Evolutionary conservation across 2,113 vertebrate species (phyloP).

Genomic region (Halichoerus grypus): DNA sequence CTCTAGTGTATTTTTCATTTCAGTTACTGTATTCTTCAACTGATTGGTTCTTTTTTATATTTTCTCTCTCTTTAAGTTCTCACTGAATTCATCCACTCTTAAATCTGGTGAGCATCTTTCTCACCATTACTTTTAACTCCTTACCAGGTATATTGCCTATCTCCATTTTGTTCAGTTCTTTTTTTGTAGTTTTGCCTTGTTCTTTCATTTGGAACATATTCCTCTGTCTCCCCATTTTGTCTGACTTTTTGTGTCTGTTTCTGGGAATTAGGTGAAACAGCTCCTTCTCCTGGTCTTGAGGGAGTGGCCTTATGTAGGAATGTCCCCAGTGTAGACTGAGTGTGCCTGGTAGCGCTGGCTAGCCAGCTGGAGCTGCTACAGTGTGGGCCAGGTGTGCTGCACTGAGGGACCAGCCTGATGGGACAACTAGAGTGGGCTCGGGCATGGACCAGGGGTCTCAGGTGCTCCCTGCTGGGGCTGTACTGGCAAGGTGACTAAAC

Average conservation of each 20-base stretch:
- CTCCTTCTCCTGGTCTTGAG: not conserved
- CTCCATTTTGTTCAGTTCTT: not conserved
- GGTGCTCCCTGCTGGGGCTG: not conserved
- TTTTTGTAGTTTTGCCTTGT: not conserved
- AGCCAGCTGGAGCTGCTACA: not conserved
- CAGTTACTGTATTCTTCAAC: not conserved
- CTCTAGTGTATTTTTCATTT: not conserved
- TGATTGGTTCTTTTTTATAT: not conserved
- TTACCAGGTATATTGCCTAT: not conserved
- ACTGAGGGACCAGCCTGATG: not conserved
- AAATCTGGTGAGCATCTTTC: not conserved
- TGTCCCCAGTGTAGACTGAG: not conserved
- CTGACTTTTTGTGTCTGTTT: not conserved
- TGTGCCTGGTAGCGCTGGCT: not conserved
- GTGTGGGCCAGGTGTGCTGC: not conserved
- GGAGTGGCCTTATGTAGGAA: not conserved
- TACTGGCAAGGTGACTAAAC: not conserved
- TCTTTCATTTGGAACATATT: not conserved
- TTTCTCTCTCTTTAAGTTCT: not conserved
- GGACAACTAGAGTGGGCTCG: not conserved
- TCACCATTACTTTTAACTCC: not conserved
- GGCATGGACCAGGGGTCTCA: not conserved
- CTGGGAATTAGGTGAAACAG: not conserved
- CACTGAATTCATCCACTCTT: not conserved
- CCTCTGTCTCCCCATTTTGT: not conserved